Evolutionary conservation across 2,113 vertebrate species (phyloP).

Genomic region (Rhagologus leucostigma): DNA sequence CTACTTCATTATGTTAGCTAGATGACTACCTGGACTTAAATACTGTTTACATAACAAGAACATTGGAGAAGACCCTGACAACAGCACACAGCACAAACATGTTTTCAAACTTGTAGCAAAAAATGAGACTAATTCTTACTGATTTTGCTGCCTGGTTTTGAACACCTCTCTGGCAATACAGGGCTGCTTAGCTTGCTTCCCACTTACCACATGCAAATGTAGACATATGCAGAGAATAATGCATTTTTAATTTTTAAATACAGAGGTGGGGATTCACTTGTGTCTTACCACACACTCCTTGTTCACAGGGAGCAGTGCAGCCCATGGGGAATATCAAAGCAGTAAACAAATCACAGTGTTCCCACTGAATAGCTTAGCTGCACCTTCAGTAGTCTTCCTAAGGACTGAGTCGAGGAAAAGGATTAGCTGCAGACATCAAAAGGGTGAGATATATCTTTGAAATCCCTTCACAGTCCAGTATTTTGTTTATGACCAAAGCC

Average conservation of each 20-base stretch:
- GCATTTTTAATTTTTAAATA: not conserved
- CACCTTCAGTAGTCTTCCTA: not conserved
- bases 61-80: not conserved
- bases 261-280: not conserved
- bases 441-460: not conserved
- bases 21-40: not conserved
- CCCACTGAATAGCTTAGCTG: not conserved
- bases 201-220: not conserved
- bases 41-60: not conserved
- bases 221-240: not conserved
- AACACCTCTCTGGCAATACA: not conserved
- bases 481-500: slow-evolving; percentile 13
- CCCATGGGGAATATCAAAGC: not conserved
- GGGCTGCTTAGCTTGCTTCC: not conserved
- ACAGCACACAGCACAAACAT: not conserved
- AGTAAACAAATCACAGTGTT: not conserved
- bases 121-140: not conserved
- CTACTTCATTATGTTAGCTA: not conserved
- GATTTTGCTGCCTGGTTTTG: not conserved
- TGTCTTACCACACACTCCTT: not conserved
- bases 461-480: not conserved
- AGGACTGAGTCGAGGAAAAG: not conserved
- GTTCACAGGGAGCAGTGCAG: not conserved
- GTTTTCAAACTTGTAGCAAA: not conserved
- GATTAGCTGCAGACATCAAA: slow-evolving; percentile 17